phyloP scores from a whole-genome alignment of 2,797 vertebrate genomes.

The Paedocypris micromegethes region DNA sequence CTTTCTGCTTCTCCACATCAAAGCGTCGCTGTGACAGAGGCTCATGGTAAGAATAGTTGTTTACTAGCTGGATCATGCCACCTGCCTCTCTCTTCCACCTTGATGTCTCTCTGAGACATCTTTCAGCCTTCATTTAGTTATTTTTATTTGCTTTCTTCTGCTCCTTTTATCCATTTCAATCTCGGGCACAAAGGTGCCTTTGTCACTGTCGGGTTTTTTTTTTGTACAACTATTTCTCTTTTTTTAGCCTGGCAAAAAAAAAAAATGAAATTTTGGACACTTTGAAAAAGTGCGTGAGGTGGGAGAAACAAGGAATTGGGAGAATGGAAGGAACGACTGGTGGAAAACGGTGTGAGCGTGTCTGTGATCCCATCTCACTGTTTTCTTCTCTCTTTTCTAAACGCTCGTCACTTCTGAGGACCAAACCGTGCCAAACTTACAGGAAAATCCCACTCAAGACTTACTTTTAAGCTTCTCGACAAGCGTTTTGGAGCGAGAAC shows the following conservation, averaged over 20 bases:
- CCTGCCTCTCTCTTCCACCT: conserved; percentile 49
- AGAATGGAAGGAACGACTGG: conserved; percentile 38
- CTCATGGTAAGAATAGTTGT: conserved; percentile 47
- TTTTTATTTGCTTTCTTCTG: conserved; percentile 59
- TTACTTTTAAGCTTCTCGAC: too few relatives aligned
- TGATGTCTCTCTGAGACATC: conserved; percentile 52
- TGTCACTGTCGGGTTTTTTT: conserved; percentile 50
- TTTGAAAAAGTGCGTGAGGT: conserved; percentile 50
- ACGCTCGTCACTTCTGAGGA: conserved; percentile 18
- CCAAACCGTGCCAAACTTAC: too few relatives aligned
- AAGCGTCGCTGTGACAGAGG: conserved; percentile 36
- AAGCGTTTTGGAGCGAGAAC: too few relatives aligned
- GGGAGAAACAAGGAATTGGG: conserved; percentile 44
- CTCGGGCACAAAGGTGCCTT: conserved; percentile 57
- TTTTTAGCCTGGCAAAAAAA: conserved; percentile 4
- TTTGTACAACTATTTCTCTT: conserved; percentile 1
- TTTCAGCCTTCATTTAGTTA: conserved; percentile 57
- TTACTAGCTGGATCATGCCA: conserved; percentile 49
- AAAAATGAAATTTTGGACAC: conserved; percentile 53
- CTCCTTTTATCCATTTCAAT: conserved; percentile 60
- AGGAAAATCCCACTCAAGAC: too few relatives aligned
- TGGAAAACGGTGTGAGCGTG: conserved; percentile 9
- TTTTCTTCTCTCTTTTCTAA: conserved; percentile 27
- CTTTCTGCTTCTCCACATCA: conserved; percentile 38
- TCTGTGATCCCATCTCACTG: conserved; percentile 26